A percentile compares a stretch with the other conserved stretches of the same genome.
Evolutionary conservation across 2,888 invertebrate species (phyloP).

Genomic region (Nasonovia ribisnigri): DNA sequence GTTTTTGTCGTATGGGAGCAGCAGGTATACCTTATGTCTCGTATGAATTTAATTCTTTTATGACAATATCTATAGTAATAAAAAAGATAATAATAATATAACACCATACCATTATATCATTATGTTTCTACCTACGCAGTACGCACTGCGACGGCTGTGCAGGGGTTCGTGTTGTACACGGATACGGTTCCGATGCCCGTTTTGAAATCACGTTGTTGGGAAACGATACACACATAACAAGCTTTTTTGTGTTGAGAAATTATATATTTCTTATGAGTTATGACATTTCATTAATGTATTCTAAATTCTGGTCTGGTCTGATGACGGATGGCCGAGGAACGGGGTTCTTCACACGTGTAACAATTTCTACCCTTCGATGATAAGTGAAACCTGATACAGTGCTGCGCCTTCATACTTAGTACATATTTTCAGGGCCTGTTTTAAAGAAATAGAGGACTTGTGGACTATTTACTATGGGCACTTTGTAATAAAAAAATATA

Average conservation of each 20-base stretch:
- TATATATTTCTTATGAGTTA: background rate
- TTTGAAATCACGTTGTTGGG: background rate
- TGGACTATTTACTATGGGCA: background rate
- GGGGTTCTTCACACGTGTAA: background rate
- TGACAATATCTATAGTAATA: background rate
- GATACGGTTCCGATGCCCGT: background rate
- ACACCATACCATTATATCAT: background rate
- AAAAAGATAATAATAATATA: background rate
- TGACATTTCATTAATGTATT: background rate
- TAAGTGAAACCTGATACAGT: background rate
- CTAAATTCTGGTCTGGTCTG: background rate
- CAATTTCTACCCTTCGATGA: background rate
- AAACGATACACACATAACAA: background rate
- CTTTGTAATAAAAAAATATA: background rate
- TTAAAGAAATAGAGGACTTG: background rate
- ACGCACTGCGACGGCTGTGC: background rate
- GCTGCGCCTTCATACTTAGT: background rate
- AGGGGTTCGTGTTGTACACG: background rate
- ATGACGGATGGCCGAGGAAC: background rate
- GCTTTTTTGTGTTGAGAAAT: background rate
- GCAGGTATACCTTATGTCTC: background rate
- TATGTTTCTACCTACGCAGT: background rate
- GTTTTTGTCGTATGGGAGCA: background rate
- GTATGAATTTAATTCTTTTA: background rate
- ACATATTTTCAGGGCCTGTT: background rate